Conservation (phyloP, 1,140 invertebrate species). For the Eupristina koningsbergeri region DNA sequence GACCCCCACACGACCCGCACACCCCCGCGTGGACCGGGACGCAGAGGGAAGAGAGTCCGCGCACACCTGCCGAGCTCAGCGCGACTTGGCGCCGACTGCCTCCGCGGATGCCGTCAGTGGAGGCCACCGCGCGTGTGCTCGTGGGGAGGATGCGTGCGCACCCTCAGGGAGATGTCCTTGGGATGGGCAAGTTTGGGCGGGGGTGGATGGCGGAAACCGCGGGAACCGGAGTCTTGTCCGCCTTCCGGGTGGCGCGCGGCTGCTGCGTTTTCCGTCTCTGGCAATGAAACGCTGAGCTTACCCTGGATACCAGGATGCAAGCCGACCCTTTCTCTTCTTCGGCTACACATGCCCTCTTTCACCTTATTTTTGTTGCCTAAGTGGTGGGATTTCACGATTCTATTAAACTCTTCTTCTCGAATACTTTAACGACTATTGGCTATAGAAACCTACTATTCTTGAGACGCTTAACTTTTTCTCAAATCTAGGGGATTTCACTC, state of each 20-base stretch:
- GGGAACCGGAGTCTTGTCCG: background rate
- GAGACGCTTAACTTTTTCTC: background rate
- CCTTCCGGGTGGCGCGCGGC: background rate
- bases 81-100: conserved; percentile 69
- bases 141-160: conserved; percentile 28
- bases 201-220: background rate
- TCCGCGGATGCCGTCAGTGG: conserved; percentile 51
- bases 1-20: background rate
- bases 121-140: background rate
- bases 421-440: background rate
- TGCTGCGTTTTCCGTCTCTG: too few species aligned
- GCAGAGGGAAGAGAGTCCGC: background rate
- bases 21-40: background rate
- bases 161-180: background rate
- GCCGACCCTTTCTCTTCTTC: too few species aligned
- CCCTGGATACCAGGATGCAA: too few species aligned
- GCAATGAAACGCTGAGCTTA: too few species aligned
- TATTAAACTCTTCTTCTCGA: background rate
- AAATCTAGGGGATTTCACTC: background rate
- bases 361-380: background rate
- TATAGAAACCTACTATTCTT: background rate
- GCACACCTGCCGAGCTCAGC: conserved; percentile 55
- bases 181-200: background rate
- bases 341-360: background rate
- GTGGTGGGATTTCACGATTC: background rate